phyloP scores from a whole-genome alignment of 2,113 vertebrate genomes.

The Odontophorus gujanensis region DNA sequence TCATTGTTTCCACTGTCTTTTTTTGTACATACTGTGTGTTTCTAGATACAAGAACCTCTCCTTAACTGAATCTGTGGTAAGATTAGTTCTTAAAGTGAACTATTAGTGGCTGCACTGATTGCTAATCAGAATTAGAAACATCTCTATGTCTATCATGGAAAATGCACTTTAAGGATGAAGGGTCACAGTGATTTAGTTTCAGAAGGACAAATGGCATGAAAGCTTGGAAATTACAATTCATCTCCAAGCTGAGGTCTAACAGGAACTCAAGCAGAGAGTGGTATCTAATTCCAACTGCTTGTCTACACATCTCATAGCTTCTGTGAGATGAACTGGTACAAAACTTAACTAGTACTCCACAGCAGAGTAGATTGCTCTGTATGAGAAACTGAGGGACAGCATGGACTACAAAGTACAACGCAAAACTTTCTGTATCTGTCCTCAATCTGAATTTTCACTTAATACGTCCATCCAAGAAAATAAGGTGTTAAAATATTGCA shows the following conservation, averaged over 20 bases:
- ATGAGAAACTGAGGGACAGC: neutral
- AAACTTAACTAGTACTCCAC: neutral
- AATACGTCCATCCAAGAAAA: conserved; percentile 12
- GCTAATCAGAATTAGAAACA: conserved; percentile 57
- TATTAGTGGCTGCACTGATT: conserved; percentile 15
- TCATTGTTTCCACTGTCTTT: conserved; percentile 17
- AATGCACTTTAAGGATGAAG: neutral
- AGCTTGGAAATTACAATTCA: neutral
- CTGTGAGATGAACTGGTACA: neutral
- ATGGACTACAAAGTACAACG: neutral
- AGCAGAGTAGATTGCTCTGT: neutral
- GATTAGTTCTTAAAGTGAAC: conserved; percentile 19
- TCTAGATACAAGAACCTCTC: conserved; percentile 21
- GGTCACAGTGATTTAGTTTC: neutral
- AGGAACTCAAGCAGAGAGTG: neutral
- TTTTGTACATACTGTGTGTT: neutral
- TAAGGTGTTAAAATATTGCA: neutral
- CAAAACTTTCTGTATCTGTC: neutral
- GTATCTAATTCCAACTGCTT: neutral
- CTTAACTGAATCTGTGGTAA: conserved; percentile 26
- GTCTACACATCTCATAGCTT: neutral
- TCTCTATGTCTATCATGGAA: neutral
- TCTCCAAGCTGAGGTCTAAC: neutral
- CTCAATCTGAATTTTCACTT: conserved; percentile 13
- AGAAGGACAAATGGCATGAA: neutral